Percentiles rank a stretch among this genome's conserved stretches.
Evolutionary conservation across 2,797 vertebrate genomes (phyloP).

Genomic region (Coregonus ussuriensis): DNA sequence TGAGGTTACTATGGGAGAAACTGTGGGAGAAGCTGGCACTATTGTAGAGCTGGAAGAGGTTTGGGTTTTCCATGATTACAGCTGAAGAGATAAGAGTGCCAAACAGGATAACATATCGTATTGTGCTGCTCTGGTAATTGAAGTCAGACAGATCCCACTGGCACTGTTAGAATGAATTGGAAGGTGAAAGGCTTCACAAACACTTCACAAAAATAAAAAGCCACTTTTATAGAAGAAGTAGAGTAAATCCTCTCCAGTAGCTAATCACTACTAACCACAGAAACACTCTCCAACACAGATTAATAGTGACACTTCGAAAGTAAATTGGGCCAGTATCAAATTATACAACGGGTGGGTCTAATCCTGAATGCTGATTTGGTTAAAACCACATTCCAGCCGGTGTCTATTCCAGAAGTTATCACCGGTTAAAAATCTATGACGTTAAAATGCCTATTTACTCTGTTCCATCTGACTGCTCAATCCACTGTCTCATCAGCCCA

Average conservation of each 20-base stretch:
- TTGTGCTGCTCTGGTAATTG: slow-evolving; percentile 28
- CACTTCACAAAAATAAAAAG: not conserved
- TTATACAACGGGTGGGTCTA: not conserved
- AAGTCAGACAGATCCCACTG: slow-evolving; percentile 14
- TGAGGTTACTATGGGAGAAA: not conserved
- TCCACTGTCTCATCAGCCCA: too few relatives aligned
- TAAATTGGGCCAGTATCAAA: not conserved
- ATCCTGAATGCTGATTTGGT: too few relatives aligned
- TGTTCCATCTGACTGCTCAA: too few relatives aligned
- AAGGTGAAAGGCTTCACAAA: slow-evolving; percentile 10
- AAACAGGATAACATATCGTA: slow-evolving; percentile 29
- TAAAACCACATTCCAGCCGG: too few relatives aligned
- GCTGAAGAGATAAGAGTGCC: slow-evolving; percentile 1
- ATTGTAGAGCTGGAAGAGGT: not conserved
- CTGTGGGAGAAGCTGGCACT: not conserved
- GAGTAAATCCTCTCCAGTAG: not conserved
- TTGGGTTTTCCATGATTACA: slow-evolving; percentile 22
- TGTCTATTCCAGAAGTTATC: too few relatives aligned
- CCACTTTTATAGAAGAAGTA: not conserved
- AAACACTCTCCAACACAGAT: not conserved
- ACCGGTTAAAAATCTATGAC: too few relatives aligned
- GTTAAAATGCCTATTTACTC: too few relatives aligned
- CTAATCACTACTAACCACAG: not conserved
- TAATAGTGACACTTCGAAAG: not conserved
- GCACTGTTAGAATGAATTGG: slow-evolving; percentile 24